Evolutionary conservation across 2,888 invertebrate species (phyloP), one percentile per base, ranked within the genome.

Genomic region (Rhamnusium bicolor): DNA sequence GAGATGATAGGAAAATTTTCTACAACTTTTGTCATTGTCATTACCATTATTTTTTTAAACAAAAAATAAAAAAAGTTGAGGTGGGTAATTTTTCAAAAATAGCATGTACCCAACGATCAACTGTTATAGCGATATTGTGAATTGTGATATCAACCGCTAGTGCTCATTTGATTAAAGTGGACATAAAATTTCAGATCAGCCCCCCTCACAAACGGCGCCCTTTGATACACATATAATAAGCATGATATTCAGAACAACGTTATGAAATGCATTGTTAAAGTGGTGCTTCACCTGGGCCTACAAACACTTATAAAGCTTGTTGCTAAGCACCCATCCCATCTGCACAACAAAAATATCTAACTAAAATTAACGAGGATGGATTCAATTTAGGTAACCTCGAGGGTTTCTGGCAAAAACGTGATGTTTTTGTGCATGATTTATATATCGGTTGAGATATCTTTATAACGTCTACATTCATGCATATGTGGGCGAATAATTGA

Each of bases 301-400:
- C 14, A n/a, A 24, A 21, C 65, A 65, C 65, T 65, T 53, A n/a
- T 65, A 53, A 51, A 51, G 65, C 53, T 54, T 32, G 65, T 65
- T 65, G 65, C 65, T 32, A 53, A 27, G 61, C 65, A 53, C 53
- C 65, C 32, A 8, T 27, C n/a, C 21, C 65, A n/a, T 46, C 40
- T 19, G 12, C 40, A 54, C 18, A 46, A 46, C 67, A 67, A 46
- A 56, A 46, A 56, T 56, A 14, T 27, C 46, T 53, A 65, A 53
- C 53, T 19, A 56, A 65, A 67, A 67, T 56, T 67, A 67, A 54
- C 67, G 56, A 67, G 67, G 67, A 67, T 46, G 21, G 46, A 56
- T 46, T 65, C 65, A 65, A 65, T 65, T 32, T 19, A 29, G 53
- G 32, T n/a, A 21, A 32, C 32, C 40, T 18, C 16, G 19, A 32